Conservation (phyloP, 2,113 vertebrate genomes). For the Platysternon megacephalum region DNA sequence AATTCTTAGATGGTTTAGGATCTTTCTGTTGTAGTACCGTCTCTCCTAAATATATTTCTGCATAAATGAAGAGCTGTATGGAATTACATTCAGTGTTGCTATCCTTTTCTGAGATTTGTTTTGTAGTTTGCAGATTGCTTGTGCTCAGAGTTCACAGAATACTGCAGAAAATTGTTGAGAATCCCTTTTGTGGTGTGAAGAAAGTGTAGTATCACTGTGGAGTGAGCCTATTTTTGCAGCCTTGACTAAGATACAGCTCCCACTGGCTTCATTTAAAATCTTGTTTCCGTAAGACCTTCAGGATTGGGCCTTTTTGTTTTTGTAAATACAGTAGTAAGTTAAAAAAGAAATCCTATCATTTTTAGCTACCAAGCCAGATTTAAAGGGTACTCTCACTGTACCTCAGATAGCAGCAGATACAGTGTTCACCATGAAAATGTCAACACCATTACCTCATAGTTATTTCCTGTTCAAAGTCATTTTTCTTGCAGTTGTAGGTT, state of each 20-base stretch:
- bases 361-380: not conserved
- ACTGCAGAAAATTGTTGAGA: not conserved
- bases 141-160: not conserved
- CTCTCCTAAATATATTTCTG: not conserved
- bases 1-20: not conserved
- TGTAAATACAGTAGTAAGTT: not conserved
- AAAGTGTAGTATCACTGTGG: not conserved
- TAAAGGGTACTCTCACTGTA: not conserved
- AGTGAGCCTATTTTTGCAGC: not conserved
- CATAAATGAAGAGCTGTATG: not conserved
- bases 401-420: not conserved
- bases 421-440: conserved; percentile 10
- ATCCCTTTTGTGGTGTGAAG: not conserved
- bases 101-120: not conserved
- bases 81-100: not conserved
- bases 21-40: not conserved
- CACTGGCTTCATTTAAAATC: not conserved
- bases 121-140: not conserved
- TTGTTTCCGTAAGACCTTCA: not conserved
- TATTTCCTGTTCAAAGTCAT: not conserved
- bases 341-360: not conserved
- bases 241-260: not conserved
- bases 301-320: not conserved
- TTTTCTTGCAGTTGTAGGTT: not conserved
- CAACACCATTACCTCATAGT: not conserved